Evolutionary conservation across 2,888 invertebrate genomes (phyloP).

Genomic region (Hirtodrosophila cameraria): DNA sequence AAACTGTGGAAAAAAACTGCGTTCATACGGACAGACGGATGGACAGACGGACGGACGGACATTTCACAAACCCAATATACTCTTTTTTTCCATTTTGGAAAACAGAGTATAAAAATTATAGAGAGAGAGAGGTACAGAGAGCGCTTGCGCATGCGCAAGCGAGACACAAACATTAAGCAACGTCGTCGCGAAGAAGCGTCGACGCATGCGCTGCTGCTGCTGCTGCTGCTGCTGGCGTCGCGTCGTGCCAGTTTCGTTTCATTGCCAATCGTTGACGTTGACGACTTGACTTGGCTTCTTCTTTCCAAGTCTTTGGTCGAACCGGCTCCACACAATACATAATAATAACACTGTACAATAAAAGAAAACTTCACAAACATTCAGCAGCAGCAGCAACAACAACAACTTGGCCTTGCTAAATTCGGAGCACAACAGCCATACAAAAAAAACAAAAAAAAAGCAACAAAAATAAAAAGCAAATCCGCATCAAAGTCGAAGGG

Average conservation of each 20-base stretch:
- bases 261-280: slow-evolving; percentile 68
- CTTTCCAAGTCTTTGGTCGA: slow-evolving; percentile 52
- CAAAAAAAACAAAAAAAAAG: slow-evolving; percentile 33
- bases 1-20: no score
- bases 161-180: slow-evolving; percentile 50
- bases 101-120: no score
- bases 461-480: slow-evolving; percentile 45
- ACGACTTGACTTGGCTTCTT: slow-evolving; percentile 59
- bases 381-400: slow-evolving; percentile 45
- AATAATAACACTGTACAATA: slow-evolving; percentile 71
- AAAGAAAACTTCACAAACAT: slow-evolving; percentile 75
- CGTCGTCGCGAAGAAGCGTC: slow-evolving; percentile 41
- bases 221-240: slow-evolving; percentile 28
- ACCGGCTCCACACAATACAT: slow-evolving; percentile 63
- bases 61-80: no score
- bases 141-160: slow-evolving; percentile 48
- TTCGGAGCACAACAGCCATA: slow-evolving; percentile 74
- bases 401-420: slow-evolving; percentile 75
- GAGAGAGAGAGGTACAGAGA: neutral
- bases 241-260: slow-evolving; percentile 76
- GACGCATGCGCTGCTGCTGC: slow-evolving; percentile 67
- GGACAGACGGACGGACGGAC: no score
- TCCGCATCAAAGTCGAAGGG: slow-evolving; percentile 52
- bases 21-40: no score
- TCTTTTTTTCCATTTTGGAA: no score